Conservation (phyloP, 2,113 vertebrate species). For the Paracanthobrama guichenoti region DNA sequence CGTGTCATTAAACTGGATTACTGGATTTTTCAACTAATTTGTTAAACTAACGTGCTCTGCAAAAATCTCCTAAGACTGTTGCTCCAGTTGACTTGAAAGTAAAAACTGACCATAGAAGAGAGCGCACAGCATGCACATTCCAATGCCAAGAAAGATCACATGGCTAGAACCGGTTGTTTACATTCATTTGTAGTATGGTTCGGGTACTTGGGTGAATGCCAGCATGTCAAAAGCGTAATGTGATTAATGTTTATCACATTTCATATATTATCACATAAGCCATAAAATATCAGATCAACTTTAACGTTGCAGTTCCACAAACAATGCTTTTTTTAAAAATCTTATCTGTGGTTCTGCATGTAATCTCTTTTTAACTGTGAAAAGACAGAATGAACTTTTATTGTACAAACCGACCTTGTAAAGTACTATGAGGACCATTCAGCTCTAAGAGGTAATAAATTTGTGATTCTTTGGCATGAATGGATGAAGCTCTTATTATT, state of each 20-base stretch:
- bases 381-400: background rate
- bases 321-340: background rate
- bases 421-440: background rate
- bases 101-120: background rate
- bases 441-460: background rate
- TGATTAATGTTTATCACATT: no score
- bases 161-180: background rate
- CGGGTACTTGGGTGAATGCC: background rate
- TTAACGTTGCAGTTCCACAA: background rate
- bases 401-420: background rate
- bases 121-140: background rate
- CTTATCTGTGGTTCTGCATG: background rate
- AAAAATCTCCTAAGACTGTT: background rate
- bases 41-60: background rate
- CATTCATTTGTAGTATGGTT: background rate
- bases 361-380: background rate
- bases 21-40: no score
- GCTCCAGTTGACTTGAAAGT: background rate
- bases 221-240: background rate
- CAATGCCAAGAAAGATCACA: background rate
- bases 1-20: background rate
- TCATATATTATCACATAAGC: background rate
- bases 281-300: background rate
- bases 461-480: background rate
- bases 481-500: background rate